phyloP scores from a whole-genome alignment of 2,797 vertebrate species.

The Hydrophis major region DNA sequence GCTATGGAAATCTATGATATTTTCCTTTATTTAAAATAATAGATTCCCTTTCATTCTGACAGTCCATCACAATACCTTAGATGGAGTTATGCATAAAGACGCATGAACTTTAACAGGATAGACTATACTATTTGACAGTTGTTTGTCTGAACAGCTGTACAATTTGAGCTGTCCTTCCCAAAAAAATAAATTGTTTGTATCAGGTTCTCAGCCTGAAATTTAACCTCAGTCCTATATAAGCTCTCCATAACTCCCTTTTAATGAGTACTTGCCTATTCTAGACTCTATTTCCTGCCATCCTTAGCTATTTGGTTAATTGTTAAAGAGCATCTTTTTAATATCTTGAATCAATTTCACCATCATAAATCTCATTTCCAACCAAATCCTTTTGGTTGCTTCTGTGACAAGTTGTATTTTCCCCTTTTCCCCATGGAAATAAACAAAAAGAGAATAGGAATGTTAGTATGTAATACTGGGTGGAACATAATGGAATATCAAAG shows the following conservation, averaged over 20 bases:
- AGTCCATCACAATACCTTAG: not conserved
- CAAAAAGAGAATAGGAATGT: constrained; percentile 10
- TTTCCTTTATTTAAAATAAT: not conserved
- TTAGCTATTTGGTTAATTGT: not conserved
- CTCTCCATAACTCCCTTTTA: not conserved
- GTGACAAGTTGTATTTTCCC: not conserved
- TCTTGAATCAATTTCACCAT: not conserved
- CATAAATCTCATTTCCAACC: not conserved
- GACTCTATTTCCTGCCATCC: not conserved
- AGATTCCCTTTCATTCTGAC: not conserved
- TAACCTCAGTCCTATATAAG: not conserved
- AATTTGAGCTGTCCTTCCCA: not conserved
- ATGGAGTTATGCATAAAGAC: not conserved
- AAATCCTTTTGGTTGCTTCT: not conserved
- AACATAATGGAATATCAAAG: constrained; percentile 29
- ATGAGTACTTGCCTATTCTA: not conserved
- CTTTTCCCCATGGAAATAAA: not conserved
- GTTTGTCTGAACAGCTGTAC: not conserved
- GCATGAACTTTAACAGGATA: not conserved
- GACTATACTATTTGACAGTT: not conserved
- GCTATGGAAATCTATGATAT: not conserved
- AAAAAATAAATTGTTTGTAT: not conserved
- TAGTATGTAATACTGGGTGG: not conserved
- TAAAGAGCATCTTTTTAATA: not conserved
- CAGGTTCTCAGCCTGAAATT: too few relatives aligned